Evolutionary conservation across 1,140 invertebrate species (phyloP).

Genomic region (Marisa cornuarietis): DNA sequence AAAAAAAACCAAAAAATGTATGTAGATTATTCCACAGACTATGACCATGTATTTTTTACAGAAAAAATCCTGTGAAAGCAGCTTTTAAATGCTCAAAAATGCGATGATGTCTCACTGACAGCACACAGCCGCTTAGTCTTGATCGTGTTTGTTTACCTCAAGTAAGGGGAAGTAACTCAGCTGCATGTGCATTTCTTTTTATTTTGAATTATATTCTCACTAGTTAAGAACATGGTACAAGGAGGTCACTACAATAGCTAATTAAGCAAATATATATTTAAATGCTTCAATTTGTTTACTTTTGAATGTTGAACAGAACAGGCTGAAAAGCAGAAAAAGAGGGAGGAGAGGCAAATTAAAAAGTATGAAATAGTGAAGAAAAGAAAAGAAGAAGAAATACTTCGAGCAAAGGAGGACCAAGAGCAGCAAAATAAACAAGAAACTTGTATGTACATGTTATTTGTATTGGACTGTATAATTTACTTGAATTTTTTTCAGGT

Average conservation of each 20-base stretch:
- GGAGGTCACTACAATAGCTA: neutral
- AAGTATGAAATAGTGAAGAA: slow-evolving; percentile 19
- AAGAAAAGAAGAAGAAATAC: slow-evolving; percentile 10
- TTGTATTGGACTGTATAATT: neutral
- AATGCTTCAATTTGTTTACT: neutral
- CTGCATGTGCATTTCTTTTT: too few relatives aligned
- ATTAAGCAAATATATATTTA: neutral
- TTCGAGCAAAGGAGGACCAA: slow-evolving; percentile 19
- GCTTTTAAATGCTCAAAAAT: too few relatives aligned
- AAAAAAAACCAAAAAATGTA: too few relatives aligned
- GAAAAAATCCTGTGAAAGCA: too few relatives aligned
- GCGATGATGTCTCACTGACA: too few relatives aligned
- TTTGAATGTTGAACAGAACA: neutral
- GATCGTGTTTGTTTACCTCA: too few relatives aligned
- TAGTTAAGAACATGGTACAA: neutral
- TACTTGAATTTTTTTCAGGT: neutral
- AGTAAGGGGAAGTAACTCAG: too few relatives aligned
- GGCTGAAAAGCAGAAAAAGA: slow-evolving; percentile 9
- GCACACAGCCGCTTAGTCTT: too few relatives aligned
- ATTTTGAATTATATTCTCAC: too few relatives aligned
- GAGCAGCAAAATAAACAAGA: slow-evolving; percentile 8
- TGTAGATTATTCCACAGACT: too few relatives aligned
- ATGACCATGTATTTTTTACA: too few relatives aligned
- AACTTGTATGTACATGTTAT: neutral
- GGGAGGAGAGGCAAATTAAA: slow-evolving; percentile 14